These are phyloP conservation scores for Drosophila miranda DNA, from an alignment of 1,140 invertebrate species.

Conservation along the genomic window DNA sequence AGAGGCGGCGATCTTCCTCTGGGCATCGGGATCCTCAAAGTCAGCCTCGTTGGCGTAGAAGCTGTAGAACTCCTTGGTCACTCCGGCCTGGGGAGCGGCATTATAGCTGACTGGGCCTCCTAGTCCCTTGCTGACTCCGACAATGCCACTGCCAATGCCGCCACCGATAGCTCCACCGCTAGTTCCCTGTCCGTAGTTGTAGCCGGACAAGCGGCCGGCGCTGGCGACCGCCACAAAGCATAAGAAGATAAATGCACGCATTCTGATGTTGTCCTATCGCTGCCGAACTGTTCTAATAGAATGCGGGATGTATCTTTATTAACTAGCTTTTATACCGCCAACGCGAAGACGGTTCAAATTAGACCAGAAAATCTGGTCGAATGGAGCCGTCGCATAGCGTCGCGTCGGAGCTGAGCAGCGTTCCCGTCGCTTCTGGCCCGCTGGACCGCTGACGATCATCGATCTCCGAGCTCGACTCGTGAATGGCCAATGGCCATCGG, in stretches of 20 bases:
- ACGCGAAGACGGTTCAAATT: conserved; percentile 55
- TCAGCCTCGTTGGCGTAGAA: conserved; percentile 66
- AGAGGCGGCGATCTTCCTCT: conserved; percentile 41
- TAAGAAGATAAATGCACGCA: conserved; percentile 67
- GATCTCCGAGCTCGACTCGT: conserved; percentile 30
- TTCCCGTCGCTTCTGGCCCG: conserved; percentile 32
- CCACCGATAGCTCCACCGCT: not conserved
- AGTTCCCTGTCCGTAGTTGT: conserved; percentile 60
- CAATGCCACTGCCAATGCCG: conserved; percentile 6
- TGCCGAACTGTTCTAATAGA: conserved; percentile 54
- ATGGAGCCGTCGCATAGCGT: conserved; percentile 50
- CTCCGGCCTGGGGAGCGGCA: conserved; percentile 45
- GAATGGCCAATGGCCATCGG: conserved; percentile 51
- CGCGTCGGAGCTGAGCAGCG: conserved; percentile 3
- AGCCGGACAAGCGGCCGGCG: conserved; percentile 68
- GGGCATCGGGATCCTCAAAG: conserved; percentile 59
- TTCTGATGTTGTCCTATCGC: conserved; percentile 37
- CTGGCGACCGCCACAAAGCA: conserved; percentile 59
- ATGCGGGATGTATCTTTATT: conserved; percentile 61
- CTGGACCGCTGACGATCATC: conserved; percentile 2
- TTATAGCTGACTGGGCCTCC: conserved; percentile 58
- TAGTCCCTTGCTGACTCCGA: conserved; percentile 18
- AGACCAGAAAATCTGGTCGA: conserved; percentile 66
- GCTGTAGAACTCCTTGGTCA: conserved; percentile 64
- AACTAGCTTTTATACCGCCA: conserved; percentile 76